Evolutionary conservation across 2,888 invertebrate species (phyloP).

Genomic region (Archaeoteleia sp.): DNA sequence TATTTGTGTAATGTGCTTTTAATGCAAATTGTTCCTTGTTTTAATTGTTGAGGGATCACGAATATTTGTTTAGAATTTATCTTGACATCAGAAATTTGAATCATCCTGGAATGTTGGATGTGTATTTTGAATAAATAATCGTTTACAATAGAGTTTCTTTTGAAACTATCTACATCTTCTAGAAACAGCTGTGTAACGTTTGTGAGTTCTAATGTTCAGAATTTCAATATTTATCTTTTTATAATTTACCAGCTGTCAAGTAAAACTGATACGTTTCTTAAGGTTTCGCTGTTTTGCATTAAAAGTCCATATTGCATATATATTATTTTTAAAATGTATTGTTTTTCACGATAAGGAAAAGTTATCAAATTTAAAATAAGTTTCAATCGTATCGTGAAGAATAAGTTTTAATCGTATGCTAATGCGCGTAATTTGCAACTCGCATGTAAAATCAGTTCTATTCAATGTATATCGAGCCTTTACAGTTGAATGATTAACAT

Average conservation of each 20-base stretch:
- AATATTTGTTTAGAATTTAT: too few species aligned
- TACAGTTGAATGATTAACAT: conserved; percentile 26
- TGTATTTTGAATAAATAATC: conserved; percentile 39
- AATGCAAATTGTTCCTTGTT: too few species aligned
- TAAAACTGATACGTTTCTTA: background rate
- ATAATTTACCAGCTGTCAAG: background rate
- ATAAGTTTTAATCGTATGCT: background rate
- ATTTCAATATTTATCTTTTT: conserved; percentile 36
- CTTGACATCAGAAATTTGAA: conserved; percentile 28
- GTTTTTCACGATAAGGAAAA: too few species aligned
- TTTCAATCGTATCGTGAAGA: background rate
- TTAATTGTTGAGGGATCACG: too few species aligned
- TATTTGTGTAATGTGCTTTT: too few species aligned
- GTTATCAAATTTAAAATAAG: too few species aligned
- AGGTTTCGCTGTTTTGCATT: too few species aligned
- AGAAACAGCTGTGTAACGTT: conserved; percentile 33
- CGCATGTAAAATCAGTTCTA: conserved; percentile 15
- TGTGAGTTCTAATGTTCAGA: conserved; percentile 18
- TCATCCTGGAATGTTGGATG: conserved; percentile 36
- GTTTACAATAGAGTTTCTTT: conserved; percentile 33
- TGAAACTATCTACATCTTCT: background rate
- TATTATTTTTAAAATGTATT: too few species aligned
- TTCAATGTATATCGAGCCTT: conserved; percentile 19
- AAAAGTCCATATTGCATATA: too few species aligned
- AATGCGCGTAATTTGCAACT: conserved; percentile 12